Percentiles rank a stretch among this genome's conserved stretches.
Evolutionary conservation across 92 coral and sea anemone genomes (phyloP).

Genomic region (Muricea muricata): DNA sequence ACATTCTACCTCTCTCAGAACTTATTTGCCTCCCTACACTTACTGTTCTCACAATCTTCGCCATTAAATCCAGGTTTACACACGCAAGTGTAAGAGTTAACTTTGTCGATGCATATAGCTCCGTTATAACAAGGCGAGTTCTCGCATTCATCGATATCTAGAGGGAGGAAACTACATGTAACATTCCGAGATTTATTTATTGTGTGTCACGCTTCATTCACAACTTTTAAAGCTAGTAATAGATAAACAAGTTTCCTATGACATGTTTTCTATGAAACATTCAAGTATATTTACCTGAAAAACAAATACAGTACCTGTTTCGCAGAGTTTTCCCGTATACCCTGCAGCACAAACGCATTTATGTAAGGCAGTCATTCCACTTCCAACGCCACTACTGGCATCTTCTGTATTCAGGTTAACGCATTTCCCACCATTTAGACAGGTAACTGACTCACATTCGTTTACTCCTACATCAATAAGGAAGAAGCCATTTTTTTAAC

Average conservation of each 20-base stretch:
- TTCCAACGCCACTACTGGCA: slow-evolving; percentile 32
- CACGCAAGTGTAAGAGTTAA: slow-evolving; percentile 21
- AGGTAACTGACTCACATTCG: slow-evolving; percentile 38
- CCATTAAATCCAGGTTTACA: slow-evolving; percentile 40
- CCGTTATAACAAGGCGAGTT: slow-evolving; percentile 7
- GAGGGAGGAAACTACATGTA: neutral
- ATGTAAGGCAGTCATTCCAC: slow-evolving; percentile 22
- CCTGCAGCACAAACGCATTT: slow-evolving; percentile 40
- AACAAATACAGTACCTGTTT: neutral
- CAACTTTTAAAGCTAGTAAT: too few relatives aligned
- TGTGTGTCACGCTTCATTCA: too few relatives aligned
- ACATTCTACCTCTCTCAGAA: neutral
- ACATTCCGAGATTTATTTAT: neutral
- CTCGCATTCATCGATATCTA: slow-evolving; percentile 43
- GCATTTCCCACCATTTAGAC: slow-evolving; percentile 37
- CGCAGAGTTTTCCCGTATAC: slow-evolving; percentile 28
- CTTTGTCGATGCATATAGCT: slow-evolving; percentile 24
- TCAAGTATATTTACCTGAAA: neutral
- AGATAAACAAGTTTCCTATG: too few relatives aligned
- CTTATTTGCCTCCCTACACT: neutral
- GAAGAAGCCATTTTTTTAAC: neutral
- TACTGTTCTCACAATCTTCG: slow-evolving; percentile 44
- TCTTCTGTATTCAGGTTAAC: slow-evolving; percentile 24
- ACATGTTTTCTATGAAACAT: too few relatives aligned
- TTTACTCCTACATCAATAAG: slow-evolving; percentile 19